These are phyloP conservation scores for Acomys russatus DNA, from an alignment of 2,797 vertebrate genomes.

Conservation along the genomic window DNA sequence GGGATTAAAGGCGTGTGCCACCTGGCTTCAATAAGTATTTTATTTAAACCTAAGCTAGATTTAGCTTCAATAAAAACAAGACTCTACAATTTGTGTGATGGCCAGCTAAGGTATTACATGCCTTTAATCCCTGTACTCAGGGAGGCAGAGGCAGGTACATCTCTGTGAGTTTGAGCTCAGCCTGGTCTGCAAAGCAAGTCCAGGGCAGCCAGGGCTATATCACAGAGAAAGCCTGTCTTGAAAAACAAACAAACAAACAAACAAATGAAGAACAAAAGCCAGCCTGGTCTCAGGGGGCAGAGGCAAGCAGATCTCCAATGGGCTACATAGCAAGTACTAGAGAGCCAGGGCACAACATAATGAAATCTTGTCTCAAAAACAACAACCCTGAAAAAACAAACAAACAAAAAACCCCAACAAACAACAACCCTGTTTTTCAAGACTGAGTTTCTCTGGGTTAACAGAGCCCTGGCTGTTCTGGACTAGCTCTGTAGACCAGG, in stretches of 20 bases:
- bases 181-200: not conserved
- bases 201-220: not conserved
- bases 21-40: not conserved
- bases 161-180: not conserved
- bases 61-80: not conserved
- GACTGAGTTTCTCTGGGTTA: not conserved
- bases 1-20: not conserved
- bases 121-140: no score
- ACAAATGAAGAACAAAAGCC: no score
- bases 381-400: no score
- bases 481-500: not conserved
- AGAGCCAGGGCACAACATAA: not conserved
- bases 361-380: not conserved
- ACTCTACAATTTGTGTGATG: not conserved
- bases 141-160: not conserved
- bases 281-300: no score
- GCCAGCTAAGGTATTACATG: not conserved
- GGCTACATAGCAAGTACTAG: not conserved
- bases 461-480: not conserved
- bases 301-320: not conserved
- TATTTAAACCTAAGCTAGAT: not conserved
- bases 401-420: no score
- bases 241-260: not conserved
- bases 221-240: not conserved
- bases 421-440: not conserved